phyloP scores from a whole-genome alignment of 2,797 vertebrate species.

The Gephyroberyx darwinii region DNA sequence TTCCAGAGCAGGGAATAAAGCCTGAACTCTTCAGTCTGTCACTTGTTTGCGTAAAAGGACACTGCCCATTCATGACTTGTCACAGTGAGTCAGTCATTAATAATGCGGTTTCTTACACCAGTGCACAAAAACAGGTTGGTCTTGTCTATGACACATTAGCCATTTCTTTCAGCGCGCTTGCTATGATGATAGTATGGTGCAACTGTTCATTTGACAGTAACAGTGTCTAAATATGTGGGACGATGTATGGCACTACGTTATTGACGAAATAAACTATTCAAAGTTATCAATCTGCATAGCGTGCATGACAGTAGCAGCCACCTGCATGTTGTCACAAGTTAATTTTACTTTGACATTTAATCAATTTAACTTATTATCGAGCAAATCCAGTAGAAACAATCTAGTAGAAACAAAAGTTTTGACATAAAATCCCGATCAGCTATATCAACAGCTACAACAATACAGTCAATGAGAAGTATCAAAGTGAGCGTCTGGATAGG shows the following conservation, averaged over 20 bases:
- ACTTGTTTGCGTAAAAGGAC: constrained; percentile 68
- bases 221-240: no score
- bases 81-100: constrained; percentile 79
- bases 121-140: constrained; percentile 83
- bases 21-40: constrained; percentile 57
- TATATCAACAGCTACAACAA: constrained; percentile 10
- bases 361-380: neutral
- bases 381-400: constrained; percentile 14
- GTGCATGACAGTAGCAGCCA: no score
- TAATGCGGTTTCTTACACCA: constrained; percentile 74
- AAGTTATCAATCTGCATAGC: no score
- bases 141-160: constrained; percentile 76
- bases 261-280: neutral
- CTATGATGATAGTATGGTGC: constrained; percentile 34
- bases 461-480: neutral
- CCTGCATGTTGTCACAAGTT: neutral
- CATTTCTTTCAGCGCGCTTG: constrained; percentile 28
- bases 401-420: constrained; percentile 11
- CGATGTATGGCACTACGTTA: neutral
- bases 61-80: constrained; percentile 68
- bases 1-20: constrained; percentile 53
- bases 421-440: neutral
- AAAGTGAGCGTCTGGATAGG: constrained; percentile 32
- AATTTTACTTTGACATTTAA: neutral
- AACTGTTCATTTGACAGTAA: constrained; percentile 12